These are phyloP conservation scores for Ceyx melanurus DNA, from an alignment of 2,113 vertebrate genomes.

Conservation along the genomic window DNA sequence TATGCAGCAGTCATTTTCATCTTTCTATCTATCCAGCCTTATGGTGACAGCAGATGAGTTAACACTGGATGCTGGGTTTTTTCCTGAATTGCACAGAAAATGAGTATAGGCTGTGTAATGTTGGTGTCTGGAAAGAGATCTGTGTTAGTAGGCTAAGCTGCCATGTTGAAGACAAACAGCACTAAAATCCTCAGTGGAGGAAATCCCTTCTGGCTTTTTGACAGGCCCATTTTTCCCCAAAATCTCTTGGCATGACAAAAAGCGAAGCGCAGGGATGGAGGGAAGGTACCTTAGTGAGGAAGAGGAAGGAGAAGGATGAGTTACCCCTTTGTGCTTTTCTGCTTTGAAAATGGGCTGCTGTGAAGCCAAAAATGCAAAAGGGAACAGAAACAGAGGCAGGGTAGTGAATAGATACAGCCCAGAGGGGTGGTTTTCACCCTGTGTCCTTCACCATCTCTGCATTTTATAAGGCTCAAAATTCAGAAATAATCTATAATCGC, in stretches of 20 bases:
- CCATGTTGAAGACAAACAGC: not conserved
- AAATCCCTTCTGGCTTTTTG: conserved; percentile 8
- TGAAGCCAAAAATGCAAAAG: too few relatives aligned
- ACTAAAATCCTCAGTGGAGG: not conserved
- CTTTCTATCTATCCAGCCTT: not conserved
- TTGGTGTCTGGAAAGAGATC: conserved; percentile 24
- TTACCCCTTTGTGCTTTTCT: too few relatives aligned
- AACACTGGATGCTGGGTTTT: not conserved
- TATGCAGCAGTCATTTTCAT: not conserved
- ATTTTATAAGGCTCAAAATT: too few relatives aligned
- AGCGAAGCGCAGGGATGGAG: not conserved
- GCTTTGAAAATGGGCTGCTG: too few relatives aligned
- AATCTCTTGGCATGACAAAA: not conserved
- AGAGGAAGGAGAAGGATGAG: not conserved
- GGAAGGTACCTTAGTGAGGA: not conserved
- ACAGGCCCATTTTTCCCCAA: conserved; percentile 6
- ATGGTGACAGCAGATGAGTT: not conserved
- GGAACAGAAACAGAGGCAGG: too few relatives aligned
- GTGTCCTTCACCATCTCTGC: too few relatives aligned
- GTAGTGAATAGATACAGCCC: too few relatives aligned
- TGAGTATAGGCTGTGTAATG: not conserved
- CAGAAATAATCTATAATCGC: too few relatives aligned
- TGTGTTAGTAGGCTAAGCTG: conserved; percentile 48
- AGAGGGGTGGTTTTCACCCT: too few relatives aligned
- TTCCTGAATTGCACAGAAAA: not conserved